Conservation (phyloP, 2,113 vertebrate genomes). For the human (Homo sapiens) region GRCh38 chr7:119037501-119038000, state of each 20-base stretch:
- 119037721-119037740: background rate
- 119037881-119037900: background rate
- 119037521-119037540: background rate
- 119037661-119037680: background rate
- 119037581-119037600: background rate
- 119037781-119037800: background rate
- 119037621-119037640: background rate
- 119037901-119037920: background rate
- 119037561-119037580: background rate
- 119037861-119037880: background rate
- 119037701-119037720: background rate
- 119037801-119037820: background rate
- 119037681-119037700: accelerated
- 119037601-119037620: background rate
- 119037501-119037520: background rate
- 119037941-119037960: slow-evolving; percentile 13
- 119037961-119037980: background rate
- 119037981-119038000: background rate
- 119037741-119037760: background rate
- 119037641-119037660: background rate
- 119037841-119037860: background rate
- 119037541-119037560: background rate
- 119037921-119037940: background rate
- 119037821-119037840: background rate
- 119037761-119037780: background rate